These are phyloP conservation scores for Thera britannica DNA, from an alignment of 2,888 invertebrate species.

Conservation along the genomic window DNA sequence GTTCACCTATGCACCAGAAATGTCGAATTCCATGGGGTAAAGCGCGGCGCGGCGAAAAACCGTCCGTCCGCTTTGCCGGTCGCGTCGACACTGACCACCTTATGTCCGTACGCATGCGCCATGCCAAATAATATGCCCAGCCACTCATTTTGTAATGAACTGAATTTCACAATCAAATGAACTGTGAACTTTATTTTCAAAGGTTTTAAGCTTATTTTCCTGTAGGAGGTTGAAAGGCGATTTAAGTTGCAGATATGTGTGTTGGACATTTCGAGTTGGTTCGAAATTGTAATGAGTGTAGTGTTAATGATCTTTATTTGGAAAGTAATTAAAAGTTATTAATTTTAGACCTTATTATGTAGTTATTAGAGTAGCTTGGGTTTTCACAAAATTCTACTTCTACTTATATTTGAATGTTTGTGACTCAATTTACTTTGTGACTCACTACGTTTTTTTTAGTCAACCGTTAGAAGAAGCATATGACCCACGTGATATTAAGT, in stretches of 20 bases:
- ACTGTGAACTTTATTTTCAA: conserved; percentile 41
- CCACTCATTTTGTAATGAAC: conserved; percentile 73
- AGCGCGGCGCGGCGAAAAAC: conserved; percentile 51
- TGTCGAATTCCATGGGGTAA: conserved; percentile 65
- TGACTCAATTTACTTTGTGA: too few relatives aligned
- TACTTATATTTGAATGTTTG: too few relatives aligned
- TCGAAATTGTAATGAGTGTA: conserved; percentile 30
- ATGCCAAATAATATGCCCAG: conserved; percentile 47
- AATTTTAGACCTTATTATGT: neutral
- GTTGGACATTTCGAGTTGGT: conserved; percentile 30
- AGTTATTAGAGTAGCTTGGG: neutral
- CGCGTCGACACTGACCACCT: conserved; percentile 61
- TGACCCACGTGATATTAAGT: too few relatives aligned
- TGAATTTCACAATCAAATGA: conserved; percentile 46
- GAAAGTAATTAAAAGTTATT: conserved; percentile 18
- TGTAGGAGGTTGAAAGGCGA: neutral
- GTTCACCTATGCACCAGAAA: conserved; percentile 47
- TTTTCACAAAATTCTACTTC: too few relatives aligned
- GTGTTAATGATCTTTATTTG: conserved; percentile 26
- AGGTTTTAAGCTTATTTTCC: conserved; percentile 40
- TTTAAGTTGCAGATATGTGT: conserved; percentile 28
- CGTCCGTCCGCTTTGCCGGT: conserved; percentile 59
- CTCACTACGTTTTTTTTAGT: too few relatives aligned
- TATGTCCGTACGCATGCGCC: conserved; percentile 67
- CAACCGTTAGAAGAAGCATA: too few relatives aligned